Percentiles rank a stretch among this genome's conserved stretches.
These are phyloP conservation scores for Protaetia brevitarsis DNA, from an alignment of 1,140 invertebrate species.

Conservation along the genomic window DNA sequence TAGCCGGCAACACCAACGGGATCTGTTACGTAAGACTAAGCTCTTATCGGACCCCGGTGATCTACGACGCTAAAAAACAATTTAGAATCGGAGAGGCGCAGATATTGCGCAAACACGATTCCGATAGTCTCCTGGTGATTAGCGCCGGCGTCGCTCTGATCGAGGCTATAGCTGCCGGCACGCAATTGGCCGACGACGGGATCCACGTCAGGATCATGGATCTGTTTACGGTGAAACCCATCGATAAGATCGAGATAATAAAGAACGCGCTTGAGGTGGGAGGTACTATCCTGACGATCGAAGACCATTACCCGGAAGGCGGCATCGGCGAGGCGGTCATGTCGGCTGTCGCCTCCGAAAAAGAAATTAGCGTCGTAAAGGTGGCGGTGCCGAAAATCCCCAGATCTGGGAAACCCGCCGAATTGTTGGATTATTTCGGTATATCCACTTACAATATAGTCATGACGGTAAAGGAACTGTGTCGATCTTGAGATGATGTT, in stretches of 20 bases:
- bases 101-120: slow-evolving; percentile 68
- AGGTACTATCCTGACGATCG: slow-evolving; percentile 86
- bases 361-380: slow-evolving; percentile 76
- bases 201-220: slow-evolving; percentile 81
- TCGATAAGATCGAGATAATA: slow-evolving; percentile 78
- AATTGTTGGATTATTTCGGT: slow-evolving; percentile 83
- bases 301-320: slow-evolving; percentile 96
- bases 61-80: slow-evolving; percentile 81
- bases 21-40: slow-evolving; percentile 95
- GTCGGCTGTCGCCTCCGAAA: slow-evolving; percentile 71
- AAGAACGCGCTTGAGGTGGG: slow-evolving; percentile 75
- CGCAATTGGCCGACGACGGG: slow-evolving; percentile 65
- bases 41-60: slow-evolving; percentile 77
- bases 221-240: slow-evolving; percentile 93
- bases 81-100: slow-evolving; percentile 81
- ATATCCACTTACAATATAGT: slow-evolving; percentile 81
- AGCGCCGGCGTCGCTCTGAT: slow-evolving; percentile 91
- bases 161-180: slow-evolving; percentile 84
- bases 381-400: slow-evolving; percentile 83
- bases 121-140: slow-evolving; percentile 83
- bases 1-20: slow-evolving; percentile 94
- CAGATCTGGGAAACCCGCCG: slow-evolving; percentile 83
- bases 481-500: not conserved
- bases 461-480: slow-evolving; percentile 62
- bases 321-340: slow-evolving; percentile 94